These are phyloP conservation scores for Holacanthella duospinosa DNA, from an alignment of 2,888 invertebrate species.

Conservation along the genomic window DNA sequence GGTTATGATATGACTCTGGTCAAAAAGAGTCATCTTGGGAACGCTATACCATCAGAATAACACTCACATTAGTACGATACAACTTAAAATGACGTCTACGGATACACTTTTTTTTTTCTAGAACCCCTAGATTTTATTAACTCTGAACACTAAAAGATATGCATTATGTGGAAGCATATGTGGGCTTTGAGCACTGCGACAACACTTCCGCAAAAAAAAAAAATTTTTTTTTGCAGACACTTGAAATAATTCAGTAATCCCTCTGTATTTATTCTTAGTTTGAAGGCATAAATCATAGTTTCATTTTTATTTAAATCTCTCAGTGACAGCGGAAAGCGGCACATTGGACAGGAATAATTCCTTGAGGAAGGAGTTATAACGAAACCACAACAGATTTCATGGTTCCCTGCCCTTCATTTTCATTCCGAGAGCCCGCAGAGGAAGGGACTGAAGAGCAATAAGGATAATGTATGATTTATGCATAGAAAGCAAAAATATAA, in stretches of 20 bases:
- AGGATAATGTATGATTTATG: slow-evolving; percentile 5
- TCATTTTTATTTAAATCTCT: background rate
- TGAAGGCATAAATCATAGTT: background rate
- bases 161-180: too few relatives aligned
- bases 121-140: too few relatives aligned
- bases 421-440: background rate
- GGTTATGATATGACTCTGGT: background rate
- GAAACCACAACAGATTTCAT: slow-evolving; percentile 2
- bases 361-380: background rate
- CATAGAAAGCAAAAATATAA: background rate
- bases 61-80: too few relatives aligned
- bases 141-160: too few relatives aligned
- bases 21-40: background rate
- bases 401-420: slow-evolving; percentile 5
- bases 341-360: background rate
- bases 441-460: background rate
- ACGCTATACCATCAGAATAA: too few relatives aligned
- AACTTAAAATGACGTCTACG: too few relatives aligned
- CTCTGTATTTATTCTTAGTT: background rate
- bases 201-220: too few relatives aligned
- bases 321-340: background rate
- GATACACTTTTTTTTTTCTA: too few relatives aligned
- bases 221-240: too few relatives aligned
- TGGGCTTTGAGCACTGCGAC: too few relatives aligned
- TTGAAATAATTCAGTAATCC: too few relatives aligned